A percentile compares a stretch with the other conserved stretches of the same genome.
Evolutionary conservation across 2,113 vertebrate species (phyloP).

Genomic region (Platysternon megacephalum): DNA sequence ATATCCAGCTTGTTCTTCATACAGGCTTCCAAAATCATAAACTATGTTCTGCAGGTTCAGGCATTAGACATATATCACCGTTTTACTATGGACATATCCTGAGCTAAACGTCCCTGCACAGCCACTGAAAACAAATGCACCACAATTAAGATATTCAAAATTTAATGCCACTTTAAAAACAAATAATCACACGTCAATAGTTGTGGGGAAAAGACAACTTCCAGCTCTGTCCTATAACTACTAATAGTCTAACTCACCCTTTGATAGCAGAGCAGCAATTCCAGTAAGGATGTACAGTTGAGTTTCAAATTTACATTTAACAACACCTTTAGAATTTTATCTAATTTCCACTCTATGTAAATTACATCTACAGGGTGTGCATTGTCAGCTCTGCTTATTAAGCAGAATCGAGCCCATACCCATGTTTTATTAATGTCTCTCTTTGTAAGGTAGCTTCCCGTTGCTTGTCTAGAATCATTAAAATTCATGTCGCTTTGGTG

Average conservation of each 20-base stretch:
- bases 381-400: constrained; percentile 51
- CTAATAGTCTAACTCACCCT: constrained; percentile 63
- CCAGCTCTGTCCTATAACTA: constrained; percentile 28
- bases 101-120: constrained; percentile 27
- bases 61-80: constrained; percentile 21
- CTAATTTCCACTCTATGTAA: constrained; percentile 30
- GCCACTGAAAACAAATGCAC: constrained; percentile 26
- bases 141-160: constrained; percentile 39
- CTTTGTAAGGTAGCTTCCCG: constrained; percentile 65
- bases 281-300: constrained; percentile 52
- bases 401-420: constrained; percentile 59
- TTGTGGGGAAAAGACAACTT: background rate
- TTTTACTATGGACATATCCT: constrained; percentile 7
- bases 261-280: constrained; percentile 65
- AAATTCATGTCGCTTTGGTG: constrained; percentile 56
- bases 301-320: constrained; percentile 43
- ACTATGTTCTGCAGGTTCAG: constrained; percentile 29
- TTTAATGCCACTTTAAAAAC: constrained; percentile 28
- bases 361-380: constrained; percentile 44
- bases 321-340: constrained; percentile 38
- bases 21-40: constrained; percentile 44
- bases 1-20: constrained; percentile 70
- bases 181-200: background rate
- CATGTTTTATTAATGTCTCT: constrained; percentile 67
- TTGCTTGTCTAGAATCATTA: constrained; percentile 60